Evolutionary conservation across 2,888 invertebrate genomes (phyloP).

Genomic region (Alcis repandata): DNA sequence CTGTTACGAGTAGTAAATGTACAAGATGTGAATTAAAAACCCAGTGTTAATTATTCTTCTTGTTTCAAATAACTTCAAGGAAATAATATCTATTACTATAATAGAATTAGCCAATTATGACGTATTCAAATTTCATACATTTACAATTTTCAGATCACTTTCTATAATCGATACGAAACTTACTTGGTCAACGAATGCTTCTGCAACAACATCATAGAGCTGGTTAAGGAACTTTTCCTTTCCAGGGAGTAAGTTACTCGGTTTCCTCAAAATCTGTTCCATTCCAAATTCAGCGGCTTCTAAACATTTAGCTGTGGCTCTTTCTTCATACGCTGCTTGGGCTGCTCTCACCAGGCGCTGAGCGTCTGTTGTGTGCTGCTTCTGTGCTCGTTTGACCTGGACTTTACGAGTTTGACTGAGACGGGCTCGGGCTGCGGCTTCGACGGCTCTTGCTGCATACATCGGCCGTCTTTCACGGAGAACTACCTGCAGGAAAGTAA

Average conservation of each 20-base stretch:
- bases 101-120: too few species aligned
- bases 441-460: slow-evolving; percentile 73
- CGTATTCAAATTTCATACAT: too few species aligned
- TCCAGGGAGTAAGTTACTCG: slow-evolving; percentile 66
- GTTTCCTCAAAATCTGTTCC: slow-evolving; percentile 74
- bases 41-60: too few species aligned
- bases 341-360: slow-evolving; percentile 67
- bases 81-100: too few species aligned
- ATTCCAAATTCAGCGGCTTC: slow-evolving; percentile 77
- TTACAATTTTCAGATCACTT: too few species aligned
- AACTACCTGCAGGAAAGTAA: slow-evolving; percentile 58
- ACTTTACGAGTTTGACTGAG: slow-evolving; percentile 68
- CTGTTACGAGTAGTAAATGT: too few species aligned
- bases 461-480: slow-evolving; percentile 75
- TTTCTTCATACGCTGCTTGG: slow-evolving; percentile 59
- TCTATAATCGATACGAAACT: neutral
- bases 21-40: too few species aligned
- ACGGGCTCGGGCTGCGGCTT: slow-evolving; percentile 66
- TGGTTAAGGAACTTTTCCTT: slow-evolving; percentile 76
- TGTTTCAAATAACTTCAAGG: too few species aligned
- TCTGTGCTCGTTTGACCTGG: slow-evolving; percentile 66
- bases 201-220: slow-evolving; percentile 70
- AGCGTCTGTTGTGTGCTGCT: slow-evolving; percentile 71
- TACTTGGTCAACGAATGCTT: slow-evolving; percentile 78
- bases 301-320: slow-evolving; percentile 72